Base-by-base conservation (phyloP, 2,113 vertebrate species). In the Scomber colias region DNA sequence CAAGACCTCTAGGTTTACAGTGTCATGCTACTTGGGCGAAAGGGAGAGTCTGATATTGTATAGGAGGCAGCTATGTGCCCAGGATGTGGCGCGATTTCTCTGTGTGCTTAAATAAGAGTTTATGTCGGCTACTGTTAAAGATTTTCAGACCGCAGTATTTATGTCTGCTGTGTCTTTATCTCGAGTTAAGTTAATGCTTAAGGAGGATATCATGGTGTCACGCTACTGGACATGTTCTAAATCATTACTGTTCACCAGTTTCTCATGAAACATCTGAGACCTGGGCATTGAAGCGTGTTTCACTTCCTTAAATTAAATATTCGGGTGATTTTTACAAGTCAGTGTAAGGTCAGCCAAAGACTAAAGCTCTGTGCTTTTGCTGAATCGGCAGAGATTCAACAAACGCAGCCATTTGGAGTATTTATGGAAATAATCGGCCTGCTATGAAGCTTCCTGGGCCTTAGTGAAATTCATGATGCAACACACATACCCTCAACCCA, bases 1-100 rank as follows among this genome's bases (percentile, higher is more conserved):
- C 95, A 96, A 94, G 89, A 71, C 76, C 90, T 95, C 94, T 96
- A 93, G 87, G 89, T 94, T 97, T 97, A 95, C 95, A 94, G 87
- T 78, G 68, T 82, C 91, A 89, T 84, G 79, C 85, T 92, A 87
- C 90, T 90, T 77, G 85, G 85, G 83, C 71, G 67, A 82, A 89
- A 87, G 81, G 70, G 12, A 77, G 61, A 54, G 69, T 56, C 44
- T 57, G 53, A 56, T 50, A n/a, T 59, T 77, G 77, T 74, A 59
- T 65, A 40, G 45, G 46, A 59, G 5, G 48, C 13, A 54, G 53
- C 53, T 67, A 75, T 81, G 75, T 54, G 61, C 14, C 14, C 16
- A 31, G 19, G 81, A 81, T 77, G 87, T 76, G 68, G 79, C 67
- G 27, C 3, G 15, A 75, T 79, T 71, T 67, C 30, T 15, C 72